phyloP scores from a whole-genome alignment of 92 coral and sea anemone species.

The Ricordea florida region DNA sequence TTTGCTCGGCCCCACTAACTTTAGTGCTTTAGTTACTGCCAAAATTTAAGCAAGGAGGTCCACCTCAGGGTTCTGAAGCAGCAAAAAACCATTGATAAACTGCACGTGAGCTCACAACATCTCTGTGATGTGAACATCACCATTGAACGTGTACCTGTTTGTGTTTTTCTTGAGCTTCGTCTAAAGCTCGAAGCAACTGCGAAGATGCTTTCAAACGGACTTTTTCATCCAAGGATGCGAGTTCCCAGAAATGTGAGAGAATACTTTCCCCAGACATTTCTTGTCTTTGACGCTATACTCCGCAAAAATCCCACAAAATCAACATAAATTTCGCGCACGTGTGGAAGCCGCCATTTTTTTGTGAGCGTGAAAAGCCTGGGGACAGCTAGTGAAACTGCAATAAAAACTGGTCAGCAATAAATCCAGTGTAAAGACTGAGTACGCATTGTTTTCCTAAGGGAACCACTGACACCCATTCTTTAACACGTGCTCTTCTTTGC shows the following conservation, averaged over 20 bases:
- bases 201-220: slow-evolving; percentile 83
- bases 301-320: not conserved
- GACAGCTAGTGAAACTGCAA: not conserved
- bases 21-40: too few species aligned
- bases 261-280: slow-evolving; percentile 75
- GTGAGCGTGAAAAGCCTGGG: not conserved
- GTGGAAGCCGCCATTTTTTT: slow-evolving; percentile 12
- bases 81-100: too few species aligned
- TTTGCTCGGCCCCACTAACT: too few species aligned
- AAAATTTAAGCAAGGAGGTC: too few species aligned
- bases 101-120: too few species aligned
- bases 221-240: slow-evolving; percentile 82
- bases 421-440: too few species aligned
- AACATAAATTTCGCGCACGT: not conserved
- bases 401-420: not conserved
- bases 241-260: slow-evolving; percentile 88
- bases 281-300: not conserved
- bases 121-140: too few species aligned
- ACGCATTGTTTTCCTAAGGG: not conserved
- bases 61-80: too few species aligned
- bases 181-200: slow-evolving; percentile 55
- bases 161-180: slow-evolving; percentile 59
- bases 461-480: not conserved
- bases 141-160: not conserved
- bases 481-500: slow-evolving; percentile 11